These are phyloP conservation scores for Struthidea cinerea DNA, from an alignment of 2,113 vertebrate species.

Conservation along the genomic window DNA sequence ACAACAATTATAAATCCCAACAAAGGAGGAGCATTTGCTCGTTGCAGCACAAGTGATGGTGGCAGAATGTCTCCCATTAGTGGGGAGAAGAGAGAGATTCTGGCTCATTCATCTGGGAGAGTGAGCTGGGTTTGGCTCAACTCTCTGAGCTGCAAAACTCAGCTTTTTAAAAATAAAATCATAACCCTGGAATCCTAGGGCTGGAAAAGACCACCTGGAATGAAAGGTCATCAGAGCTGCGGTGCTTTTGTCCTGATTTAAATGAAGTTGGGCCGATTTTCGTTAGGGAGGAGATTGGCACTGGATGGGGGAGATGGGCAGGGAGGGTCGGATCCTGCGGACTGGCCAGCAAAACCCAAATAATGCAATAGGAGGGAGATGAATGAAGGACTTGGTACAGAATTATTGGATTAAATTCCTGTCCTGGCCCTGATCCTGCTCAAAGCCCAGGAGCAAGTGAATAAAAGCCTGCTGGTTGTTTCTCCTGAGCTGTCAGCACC, in stretches of 20 bases:
- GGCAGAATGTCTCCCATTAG: not conserved
- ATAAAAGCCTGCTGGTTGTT: not conserved
- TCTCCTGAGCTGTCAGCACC: constrained; percentile 34
- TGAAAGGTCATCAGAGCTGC: not conserved
- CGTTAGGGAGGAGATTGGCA: not conserved
- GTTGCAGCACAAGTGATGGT: not conserved
- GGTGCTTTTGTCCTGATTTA: not conserved
- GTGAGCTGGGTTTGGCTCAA: not conserved
- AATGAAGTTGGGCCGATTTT: not conserved
- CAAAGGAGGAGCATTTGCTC: not conserved
- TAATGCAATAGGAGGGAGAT: not conserved
- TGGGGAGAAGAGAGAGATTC: not conserved
- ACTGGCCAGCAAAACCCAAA: not conserved
- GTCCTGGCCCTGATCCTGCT: not conserved
- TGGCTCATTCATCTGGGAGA: not conserved
- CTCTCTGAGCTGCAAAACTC: not conserved
- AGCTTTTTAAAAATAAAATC: not conserved
- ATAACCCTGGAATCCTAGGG: too few species aligned
- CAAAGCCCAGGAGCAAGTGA: not conserved
- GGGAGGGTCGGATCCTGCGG: not conserved
- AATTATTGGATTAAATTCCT: not conserved
- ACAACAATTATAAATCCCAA: not conserved
- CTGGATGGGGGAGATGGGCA: not conserved
- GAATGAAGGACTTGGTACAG: not conserved
- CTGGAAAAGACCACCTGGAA: not conserved